phyloP scores from a whole-genome alignment of 2,113 vertebrate species.

The Scomber japonicus region DNA sequence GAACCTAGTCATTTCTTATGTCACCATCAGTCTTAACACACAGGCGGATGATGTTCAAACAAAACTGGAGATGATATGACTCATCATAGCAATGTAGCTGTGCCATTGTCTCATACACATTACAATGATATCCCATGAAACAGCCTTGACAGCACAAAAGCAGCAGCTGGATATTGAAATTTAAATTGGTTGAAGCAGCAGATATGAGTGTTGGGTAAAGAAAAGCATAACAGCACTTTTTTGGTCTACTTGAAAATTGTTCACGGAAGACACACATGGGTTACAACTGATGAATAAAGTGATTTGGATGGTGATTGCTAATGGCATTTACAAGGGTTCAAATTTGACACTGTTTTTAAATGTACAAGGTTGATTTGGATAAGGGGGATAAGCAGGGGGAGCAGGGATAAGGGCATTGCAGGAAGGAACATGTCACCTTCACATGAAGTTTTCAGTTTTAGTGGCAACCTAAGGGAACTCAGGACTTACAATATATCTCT shows the following conservation, averaged over 20 bases:
- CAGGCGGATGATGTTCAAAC: neutral
- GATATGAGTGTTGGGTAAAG: neutral
- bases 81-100: conserved; percentile 1
- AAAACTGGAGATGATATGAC: conserved; percentile 5
- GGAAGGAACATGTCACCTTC: conserved; percentile 7
- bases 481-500: neutral
- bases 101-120: neutral
- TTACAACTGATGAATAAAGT: neutral
- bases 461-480: neutral
- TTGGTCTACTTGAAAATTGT: neutral
- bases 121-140: conserved; percentile 16
- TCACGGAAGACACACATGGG: neutral
- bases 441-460: conserved; percentile 10
- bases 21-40: conserved; percentile 12
- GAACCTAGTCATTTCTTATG: conserved; percentile 23
- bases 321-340: neutral
- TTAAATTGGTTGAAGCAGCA: neutral
- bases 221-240: neutral
- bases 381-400: neutral
- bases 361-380: conserved; percentile 4
- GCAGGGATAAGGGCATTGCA: neutral
- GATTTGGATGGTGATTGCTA: neutral
- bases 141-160: conserved; percentile 3
- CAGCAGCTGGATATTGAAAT: conserved; percentile 6
- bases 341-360: neutral